phyloP scores from a whole-genome alignment of 2,113 vertebrate genomes.

The Microtus pennsylvanicus region DNA sequence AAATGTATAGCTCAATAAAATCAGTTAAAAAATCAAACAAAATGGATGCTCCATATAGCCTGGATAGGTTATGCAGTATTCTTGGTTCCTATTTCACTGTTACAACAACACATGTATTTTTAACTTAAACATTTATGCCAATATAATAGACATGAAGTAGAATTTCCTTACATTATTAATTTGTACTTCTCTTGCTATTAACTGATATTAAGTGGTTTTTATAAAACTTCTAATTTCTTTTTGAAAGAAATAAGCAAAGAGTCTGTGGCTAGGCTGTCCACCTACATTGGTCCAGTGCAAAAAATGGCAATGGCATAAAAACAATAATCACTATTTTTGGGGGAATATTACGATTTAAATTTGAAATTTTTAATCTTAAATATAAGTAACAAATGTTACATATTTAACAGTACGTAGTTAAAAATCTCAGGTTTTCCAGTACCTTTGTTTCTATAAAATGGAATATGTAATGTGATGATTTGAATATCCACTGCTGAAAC shows the following conservation, averaged over 20 bases:
- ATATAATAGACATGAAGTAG: not conserved
- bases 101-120: not conserved
- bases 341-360: constrained; percentile 24
- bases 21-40: no score
- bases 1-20: no score
- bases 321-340: not conserved
- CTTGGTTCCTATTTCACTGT: not conserved
- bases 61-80: not conserved
- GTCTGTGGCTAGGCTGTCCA: not conserved
- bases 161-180: not conserved
- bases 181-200: not conserved
- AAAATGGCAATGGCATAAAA: not conserved
- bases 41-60: not conserved
- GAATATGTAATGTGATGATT: constrained; percentile 16
- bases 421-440: constrained; percentile 2
- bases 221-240: not conserved
- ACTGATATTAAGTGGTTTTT: not conserved
- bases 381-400: not conserved
- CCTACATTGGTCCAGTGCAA: not conserved
- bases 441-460: constrained; percentile 44
- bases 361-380: constrained; percentile 3
- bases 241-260: not conserved
- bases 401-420: not conserved
- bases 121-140: not conserved
- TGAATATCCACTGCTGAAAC: constrained; percentile 7